Percentiles rank a stretch among this genome's conserved stretches.
Evolutionary conservation across 2,888 invertebrate species (phyloP).

Genomic region (Xylota sylvarum): DNA sequence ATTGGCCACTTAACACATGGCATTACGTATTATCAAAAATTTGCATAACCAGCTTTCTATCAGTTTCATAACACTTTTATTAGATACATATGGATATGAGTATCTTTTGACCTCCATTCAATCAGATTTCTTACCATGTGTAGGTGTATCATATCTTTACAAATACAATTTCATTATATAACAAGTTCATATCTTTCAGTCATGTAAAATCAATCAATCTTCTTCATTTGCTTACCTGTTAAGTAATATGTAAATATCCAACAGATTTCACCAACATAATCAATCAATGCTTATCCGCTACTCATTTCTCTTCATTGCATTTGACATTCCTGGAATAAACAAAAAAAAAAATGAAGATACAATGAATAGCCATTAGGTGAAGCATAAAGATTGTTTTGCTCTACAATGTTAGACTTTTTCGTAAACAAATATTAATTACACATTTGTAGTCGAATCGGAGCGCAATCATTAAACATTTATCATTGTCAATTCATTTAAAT

Average conservation of each 20-base stretch:
- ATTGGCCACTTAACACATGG: too few relatives aligned
- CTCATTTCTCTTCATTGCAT: conserved; percentile 68
- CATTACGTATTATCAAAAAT: not conserved
- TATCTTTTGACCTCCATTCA: not conserved
- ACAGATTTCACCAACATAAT: conserved; percentile 71
- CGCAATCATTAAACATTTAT: conserved; percentile 14
- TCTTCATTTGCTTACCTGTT: conserved; percentile 63
- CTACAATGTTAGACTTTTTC: not conserved
- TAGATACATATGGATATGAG: too few relatives aligned
- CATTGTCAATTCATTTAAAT: conserved; percentile 16
- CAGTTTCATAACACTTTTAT: too few relatives aligned
- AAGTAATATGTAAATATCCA: conserved; percentile 74
- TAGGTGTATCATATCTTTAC: not conserved
- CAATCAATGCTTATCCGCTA: conserved; percentile 66
- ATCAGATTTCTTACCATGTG: not conserved
- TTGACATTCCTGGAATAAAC: conserved; percentile 53
- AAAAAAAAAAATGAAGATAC: conserved; percentile 10
- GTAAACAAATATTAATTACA: conserved; percentile 38
- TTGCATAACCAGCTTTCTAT: not conserved
- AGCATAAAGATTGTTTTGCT: not conserved
- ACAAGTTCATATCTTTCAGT: conserved; percentile 23
- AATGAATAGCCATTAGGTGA: conserved; percentile 27
- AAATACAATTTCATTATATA: not conserved
- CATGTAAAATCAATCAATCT: conserved; percentile 49
- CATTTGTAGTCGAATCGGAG: not conserved